phyloP scores from a whole-genome alignment of 2,113 vertebrate species.

The Pao palembangensis region DNA sequence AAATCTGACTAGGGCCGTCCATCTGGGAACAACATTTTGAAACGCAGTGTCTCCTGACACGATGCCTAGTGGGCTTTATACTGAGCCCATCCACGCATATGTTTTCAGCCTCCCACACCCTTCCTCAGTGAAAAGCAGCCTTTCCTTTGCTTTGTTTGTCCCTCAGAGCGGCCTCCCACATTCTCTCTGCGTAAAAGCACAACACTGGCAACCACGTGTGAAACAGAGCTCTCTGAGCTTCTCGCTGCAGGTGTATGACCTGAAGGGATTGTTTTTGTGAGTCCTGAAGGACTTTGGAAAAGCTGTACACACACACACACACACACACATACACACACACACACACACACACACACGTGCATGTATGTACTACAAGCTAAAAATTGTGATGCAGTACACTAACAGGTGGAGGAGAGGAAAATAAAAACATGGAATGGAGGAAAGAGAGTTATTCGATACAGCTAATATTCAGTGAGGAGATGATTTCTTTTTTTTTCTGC shows the following conservation, averaged over 20 bases:
- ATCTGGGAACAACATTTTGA: slow-evolving; percentile 70
- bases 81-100: slow-evolving; percentile 58
- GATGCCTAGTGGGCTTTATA: slow-evolving; percentile 71
- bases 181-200: slow-evolving; percentile 67
- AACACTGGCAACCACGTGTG: slow-evolving; percentile 71
- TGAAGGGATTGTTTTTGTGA: slow-evolving; percentile 31
- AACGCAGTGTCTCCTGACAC: slow-evolving; percentile 59
- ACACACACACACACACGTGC: no score
- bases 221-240: slow-evolving; percentile 49
- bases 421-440: no score
- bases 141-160: slow-evolving; percentile 72
- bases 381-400: not conserved
- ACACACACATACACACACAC: no score
- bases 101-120: slow-evolving; percentile 72
- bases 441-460: no score
- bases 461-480: no score
- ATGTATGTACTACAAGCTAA: no score
- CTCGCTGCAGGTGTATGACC: slow-evolving; percentile 50
- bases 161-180: slow-evolving; percentile 66
- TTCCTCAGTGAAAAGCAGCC: slow-evolving; percentile 29
- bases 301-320: no score
- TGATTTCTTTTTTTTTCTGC: no score
- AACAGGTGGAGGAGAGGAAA: not conserved
- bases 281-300: slow-evolving; percentile 9
- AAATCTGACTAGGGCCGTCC: slow-evolving; percentile 59